Evolutionary conservation across 2,113 vertebrate genomes (phyloP).

Genomic region (Cyprinodon variegatus): DNA sequence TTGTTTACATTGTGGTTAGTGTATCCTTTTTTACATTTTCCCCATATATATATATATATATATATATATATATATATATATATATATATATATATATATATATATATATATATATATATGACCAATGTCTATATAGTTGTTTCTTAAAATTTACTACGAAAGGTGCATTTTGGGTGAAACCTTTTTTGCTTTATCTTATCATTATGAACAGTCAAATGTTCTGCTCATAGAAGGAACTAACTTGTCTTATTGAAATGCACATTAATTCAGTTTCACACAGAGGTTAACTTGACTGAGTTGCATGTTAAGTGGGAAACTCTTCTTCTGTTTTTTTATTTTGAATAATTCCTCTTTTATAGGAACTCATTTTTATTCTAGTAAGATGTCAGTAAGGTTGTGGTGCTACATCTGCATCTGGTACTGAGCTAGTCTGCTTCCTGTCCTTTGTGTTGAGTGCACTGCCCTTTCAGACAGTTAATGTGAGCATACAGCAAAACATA

Average conservation of each 20-base stretch:
- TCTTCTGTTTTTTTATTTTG: not conserved
- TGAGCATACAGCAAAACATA: conserved; percentile 21
- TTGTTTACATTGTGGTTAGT: no score
- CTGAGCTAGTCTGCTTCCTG: conserved; percentile 13
- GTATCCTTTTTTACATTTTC: no score
- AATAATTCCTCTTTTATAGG: not conserved
- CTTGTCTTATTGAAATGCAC: not conserved
- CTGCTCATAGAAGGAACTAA: not conserved
- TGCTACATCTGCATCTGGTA: conserved; percentile 8
- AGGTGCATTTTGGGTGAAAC: no score
- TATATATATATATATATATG: no score
- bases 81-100: no score
- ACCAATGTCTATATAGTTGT: no score
- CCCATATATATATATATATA: no score
- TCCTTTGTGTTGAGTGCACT: conserved; percentile 39
- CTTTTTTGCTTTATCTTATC: not conserved
- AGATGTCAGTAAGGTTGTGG: not conserved
- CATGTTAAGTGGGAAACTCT: no score
- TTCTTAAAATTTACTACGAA: no score
- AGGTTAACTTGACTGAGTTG: not conserved
- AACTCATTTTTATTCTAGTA: not conserved
- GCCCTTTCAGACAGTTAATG: conserved; percentile 48
- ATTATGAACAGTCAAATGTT: not conserved
- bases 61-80: no score
- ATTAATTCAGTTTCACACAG: not conserved